Evolutionary conservation across 2,797 vertebrate species (phyloP), one percentile per base, ranked within the genome.

Genomic region (Sebastes matsubarae): DNA sequence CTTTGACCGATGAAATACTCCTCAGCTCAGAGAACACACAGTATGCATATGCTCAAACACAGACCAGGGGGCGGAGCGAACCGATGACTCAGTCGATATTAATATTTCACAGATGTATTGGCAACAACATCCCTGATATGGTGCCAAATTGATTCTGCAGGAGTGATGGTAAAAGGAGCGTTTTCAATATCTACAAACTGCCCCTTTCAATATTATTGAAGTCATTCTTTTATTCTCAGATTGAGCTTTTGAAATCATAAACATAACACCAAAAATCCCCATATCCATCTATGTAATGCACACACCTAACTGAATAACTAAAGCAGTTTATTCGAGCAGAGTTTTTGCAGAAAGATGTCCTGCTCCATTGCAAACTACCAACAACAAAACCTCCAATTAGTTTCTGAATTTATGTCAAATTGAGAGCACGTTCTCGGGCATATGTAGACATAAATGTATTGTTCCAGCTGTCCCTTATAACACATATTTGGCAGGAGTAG

Each of bases 311-410:
- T 25, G 24, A 64, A 20, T 25, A 10, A 57, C 18, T 36, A 27
- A 36, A 46, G 5, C 11, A 66, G 7, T 73, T 67, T 52, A 52
- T 46, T 46, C 3, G 6, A 52, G 50, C 20, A n/a, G 18, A 46
- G 24, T n/a, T 25, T 71, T 61, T 75, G 30, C 50, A 38, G 38
- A 58, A 20, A 63, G 34, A 22, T 3, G 16, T 14, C 4, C 12
- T 57, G 2, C n/a, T 65, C 25, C 46, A 4, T 18, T 18, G 57
- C 46, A 77, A 55, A 38, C 72, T 38, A 46, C 20, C 38, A 20
- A 20, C 59, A 75, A 73, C 72, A 68, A 75, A 79, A 34, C 50
- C 63, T 55, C 50, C 75, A 76, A 79, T 74, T 82, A 80, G 16
- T 46, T 79, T 54, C 25, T 24, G 12, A 80, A 68, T 65, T 29